Conservation (phyloP, 2,113 vertebrate species). For the Gobio gobio region DNA sequence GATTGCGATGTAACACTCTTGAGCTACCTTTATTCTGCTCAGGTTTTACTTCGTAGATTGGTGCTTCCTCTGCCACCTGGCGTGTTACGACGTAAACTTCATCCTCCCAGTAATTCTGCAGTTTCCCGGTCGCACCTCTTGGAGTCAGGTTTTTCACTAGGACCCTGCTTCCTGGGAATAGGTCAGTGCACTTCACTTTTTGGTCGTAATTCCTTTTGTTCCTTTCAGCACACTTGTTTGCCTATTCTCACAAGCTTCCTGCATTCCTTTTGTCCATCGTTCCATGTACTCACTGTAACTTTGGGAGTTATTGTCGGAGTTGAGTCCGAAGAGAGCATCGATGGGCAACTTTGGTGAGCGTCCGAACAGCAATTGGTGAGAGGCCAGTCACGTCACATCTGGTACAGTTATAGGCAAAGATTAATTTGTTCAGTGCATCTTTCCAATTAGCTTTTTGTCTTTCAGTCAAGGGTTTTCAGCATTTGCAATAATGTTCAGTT, state of each 20-base stretch:
- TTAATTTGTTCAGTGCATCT: conserved; percentile 23
- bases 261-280: conserved; percentile 1
- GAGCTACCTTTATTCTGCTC: not conserved
- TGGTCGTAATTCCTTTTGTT: conserved; percentile 11
- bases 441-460: conserved; percentile 34
- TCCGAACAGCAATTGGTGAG: not conserved
- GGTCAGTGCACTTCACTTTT: not conserved
- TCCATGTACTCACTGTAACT: conserved; percentile 16
- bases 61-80: not conserved
- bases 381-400: too few relatives aligned
- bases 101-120: not conserved
- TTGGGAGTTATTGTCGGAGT: not conserved
- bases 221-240: not conserved
- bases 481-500: not conserved
- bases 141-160: not conserved
- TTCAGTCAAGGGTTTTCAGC: conserved; percentile 30
- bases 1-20: not conserved
- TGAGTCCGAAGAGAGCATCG: not conserved
- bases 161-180: not conserved
- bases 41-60: not conserved
- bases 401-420: conserved; percentile 28
- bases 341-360: not conserved
- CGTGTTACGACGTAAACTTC: not conserved
- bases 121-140: not conserved
- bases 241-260: conserved; percentile 12